Conservation (phyloP, 2,113 vertebrate genomes). For the Tyrannus savana region DNA sequence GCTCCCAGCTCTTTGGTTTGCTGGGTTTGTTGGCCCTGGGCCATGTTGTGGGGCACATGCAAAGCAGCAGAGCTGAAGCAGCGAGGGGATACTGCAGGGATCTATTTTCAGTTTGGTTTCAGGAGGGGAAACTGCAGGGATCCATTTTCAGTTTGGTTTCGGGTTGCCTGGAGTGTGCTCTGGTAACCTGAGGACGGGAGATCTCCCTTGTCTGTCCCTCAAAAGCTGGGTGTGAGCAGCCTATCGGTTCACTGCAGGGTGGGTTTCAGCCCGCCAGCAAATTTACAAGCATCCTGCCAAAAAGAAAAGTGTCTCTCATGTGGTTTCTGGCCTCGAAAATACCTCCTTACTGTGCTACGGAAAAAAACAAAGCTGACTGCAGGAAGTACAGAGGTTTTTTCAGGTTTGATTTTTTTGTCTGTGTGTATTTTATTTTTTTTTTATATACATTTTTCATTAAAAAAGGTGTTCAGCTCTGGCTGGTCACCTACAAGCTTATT, state of each 20-base stretch:
- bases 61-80: background rate
- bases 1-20: background rate
- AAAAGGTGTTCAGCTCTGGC: background rate
- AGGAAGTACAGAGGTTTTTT: background rate
- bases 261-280: background rate
- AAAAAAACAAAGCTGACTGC: background rate
- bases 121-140: background rate
- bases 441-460: background rate
- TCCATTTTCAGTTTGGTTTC: background rate
- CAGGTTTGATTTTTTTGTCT: background rate
- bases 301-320: background rate
- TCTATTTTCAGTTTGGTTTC: background rate
- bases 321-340: background rate
- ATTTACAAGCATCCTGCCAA: background rate
- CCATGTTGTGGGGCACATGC: background rate
- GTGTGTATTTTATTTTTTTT: fast-evolving
- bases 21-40: background rate
- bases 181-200: background rate
- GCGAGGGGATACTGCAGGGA: background rate
- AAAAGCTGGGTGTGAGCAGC: background rate
- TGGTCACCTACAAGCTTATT: background rate
- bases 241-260: background rate
- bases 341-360: background rate
- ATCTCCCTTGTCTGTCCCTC: background rate
- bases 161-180: background rate